These are phyloP conservation scores for Syrmaticus mikado DNA, from an alignment of 2,113 vertebrate species.

Conservation along the genomic window DNA sequence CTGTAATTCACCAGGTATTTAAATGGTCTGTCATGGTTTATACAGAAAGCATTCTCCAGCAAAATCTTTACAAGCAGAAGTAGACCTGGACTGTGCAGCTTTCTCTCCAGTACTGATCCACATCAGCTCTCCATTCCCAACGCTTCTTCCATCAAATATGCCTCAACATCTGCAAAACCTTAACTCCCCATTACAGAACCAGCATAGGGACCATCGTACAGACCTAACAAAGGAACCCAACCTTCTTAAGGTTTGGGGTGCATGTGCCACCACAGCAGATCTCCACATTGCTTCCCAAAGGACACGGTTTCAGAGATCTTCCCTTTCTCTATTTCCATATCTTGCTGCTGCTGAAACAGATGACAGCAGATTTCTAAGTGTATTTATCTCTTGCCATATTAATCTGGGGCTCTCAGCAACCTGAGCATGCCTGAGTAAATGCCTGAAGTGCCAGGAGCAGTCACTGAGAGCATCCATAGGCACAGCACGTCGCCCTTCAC, in stretches of 20 bases:
- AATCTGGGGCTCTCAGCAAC: constrained; percentile 5
- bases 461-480: neutral
- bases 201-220: neutral
- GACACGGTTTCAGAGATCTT: neutral
- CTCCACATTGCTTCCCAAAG: neutral
- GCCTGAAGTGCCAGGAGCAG: neutral
- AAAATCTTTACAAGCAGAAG: neutral
- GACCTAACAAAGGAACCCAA: neutral
- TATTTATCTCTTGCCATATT: neutral
- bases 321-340: neutral
- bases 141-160: neutral
- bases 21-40: neutral
- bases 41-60: neutral
- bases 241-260: neutral
- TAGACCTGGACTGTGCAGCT: too few species aligned
- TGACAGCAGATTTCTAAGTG: neutral
- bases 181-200: neutral
- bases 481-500: constrained; percentile 15
- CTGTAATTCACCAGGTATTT: neutral
- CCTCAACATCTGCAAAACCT: neutral
- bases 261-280: neutral
- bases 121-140: neutral
- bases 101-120: neutral
- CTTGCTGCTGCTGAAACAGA: neutral
- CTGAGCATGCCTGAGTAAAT: constrained; percentile 18